These are phyloP conservation scores for Linnaemya vulpina DNA, from an alignment of 2,888 invertebrate species.

Conservation along the genomic window DNA sequence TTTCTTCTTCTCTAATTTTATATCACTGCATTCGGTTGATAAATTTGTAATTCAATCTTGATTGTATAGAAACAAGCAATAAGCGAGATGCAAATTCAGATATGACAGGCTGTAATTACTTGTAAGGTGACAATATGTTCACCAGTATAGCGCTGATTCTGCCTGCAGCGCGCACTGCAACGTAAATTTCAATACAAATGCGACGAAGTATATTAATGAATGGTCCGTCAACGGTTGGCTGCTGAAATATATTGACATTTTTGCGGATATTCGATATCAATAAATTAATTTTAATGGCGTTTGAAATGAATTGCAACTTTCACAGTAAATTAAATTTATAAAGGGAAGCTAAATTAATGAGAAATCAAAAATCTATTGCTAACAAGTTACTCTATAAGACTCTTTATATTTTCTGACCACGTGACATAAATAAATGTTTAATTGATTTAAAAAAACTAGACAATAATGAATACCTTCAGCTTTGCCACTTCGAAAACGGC, in stretches of 20 bases:
- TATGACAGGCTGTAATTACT: conserved; percentile 68
- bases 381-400: neutral
- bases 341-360: neutral
- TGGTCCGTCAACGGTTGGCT: neutral
- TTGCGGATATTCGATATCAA: neutral
- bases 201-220: conserved; percentile 14
- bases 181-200: conserved; percentile 14
- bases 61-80: conserved; percentile 17
- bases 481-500: neutral
- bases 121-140: conserved; percentile 65
- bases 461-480: too few species aligned
- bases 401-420: too few species aligned
- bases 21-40: neutral
- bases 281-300: conserved; percentile 5
- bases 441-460: too few species aligned
- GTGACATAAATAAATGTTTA: too few species aligned
- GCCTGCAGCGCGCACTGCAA: neutral
- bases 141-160: conserved; percentile 27
- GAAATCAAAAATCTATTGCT: neutral
- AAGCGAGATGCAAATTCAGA: conserved; percentile 55
- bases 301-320: neutral
- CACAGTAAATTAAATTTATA: conserved; percentile 16
- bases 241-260: conserved; percentile 20
- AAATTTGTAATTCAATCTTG: conserved; percentile 42
- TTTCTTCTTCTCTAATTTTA: neutral